Evolutionary conservation across 2,113 vertebrate genomes (phyloP).

Genomic region (Lontra canadensis): DNA sequence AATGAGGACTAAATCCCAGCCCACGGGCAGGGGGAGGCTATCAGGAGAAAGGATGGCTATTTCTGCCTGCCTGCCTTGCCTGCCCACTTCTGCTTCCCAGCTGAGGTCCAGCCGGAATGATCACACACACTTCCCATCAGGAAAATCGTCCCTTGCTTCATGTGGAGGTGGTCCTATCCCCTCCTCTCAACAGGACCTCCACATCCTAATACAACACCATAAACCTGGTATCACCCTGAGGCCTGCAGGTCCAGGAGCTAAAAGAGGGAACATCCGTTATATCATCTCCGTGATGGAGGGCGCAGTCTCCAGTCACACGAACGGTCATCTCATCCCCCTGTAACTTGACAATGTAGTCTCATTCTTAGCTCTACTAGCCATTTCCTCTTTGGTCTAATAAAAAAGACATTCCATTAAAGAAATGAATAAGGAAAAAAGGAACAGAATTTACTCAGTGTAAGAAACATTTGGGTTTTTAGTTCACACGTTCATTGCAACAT

Average conservation of each 20-base stretch:
- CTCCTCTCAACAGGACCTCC: neutral
- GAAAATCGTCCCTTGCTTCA: neutral
- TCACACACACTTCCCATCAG: too few relatives aligned
- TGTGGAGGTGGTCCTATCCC: neutral
- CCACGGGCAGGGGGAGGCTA: neutral
- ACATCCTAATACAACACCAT: neutral
- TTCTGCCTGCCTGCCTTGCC: neutral
- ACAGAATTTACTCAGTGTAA: neutral
- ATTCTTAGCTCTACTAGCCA: neutral
- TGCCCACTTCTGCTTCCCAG: neutral
- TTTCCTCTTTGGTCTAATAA: neutral
- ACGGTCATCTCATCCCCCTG: too few relatives aligned
- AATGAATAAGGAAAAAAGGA: neutral
- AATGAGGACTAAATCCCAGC: neutral
- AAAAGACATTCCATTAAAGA: neutral
- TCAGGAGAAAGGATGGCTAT: neutral
- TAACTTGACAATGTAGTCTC: neutral
- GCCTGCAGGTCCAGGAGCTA: neutral
- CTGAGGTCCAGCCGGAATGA: neutral
- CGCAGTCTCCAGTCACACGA: neutral
- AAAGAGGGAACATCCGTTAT: neutral
- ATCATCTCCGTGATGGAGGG: neutral
- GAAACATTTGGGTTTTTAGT: neutral
- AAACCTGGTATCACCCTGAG: neutral
- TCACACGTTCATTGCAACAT: neutral